These are phyloP conservation scores for Felis catus DNA, from an alignment of 2,113 vertebrate species.

Conservation along the genomic window DNA sequence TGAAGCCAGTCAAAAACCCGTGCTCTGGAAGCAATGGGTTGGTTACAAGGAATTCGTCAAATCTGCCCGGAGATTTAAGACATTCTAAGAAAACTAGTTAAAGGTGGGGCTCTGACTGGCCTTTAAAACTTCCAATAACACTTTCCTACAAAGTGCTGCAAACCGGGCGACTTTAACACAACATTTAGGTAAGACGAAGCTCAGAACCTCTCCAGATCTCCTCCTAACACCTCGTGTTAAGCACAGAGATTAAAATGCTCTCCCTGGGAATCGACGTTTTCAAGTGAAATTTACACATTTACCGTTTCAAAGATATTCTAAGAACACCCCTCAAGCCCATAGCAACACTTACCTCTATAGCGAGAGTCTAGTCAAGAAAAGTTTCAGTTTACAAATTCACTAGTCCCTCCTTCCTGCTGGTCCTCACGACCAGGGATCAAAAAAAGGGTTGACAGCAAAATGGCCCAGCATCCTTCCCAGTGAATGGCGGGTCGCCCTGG, in stretches of 20 bases:
- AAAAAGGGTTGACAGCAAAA: constrained; percentile 52
- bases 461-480: background rate
- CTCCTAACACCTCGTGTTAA: background rate
- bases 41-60: background rate
- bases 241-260: background rate
- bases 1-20: background rate
- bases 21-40: background rate
- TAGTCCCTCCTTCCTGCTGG: background rate
- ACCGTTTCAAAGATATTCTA: constrained; percentile 59
- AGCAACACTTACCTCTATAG: constrained; percentile 10
- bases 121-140: background rate
- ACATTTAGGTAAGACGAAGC: background rate
- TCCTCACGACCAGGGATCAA: background rate
- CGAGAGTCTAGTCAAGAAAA: constrained; percentile 54
- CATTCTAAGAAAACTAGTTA: background rate
- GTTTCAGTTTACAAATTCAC: constrained; percentile 2
- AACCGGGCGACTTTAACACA: too few species aligned
- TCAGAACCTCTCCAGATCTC: background rate
- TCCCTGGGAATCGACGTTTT: background rate
- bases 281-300: background rate
- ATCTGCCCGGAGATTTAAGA: background rate
- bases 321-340: background rate
- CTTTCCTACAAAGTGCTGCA: background rate
- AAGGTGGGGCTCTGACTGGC: background rate
- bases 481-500: background rate